A percentile compares a stretch with the other conserved stretches of the same genome.
Conservation (phyloP, 2,113 vertebrate genomes). For the Spermophilus dauricus region DNA sequence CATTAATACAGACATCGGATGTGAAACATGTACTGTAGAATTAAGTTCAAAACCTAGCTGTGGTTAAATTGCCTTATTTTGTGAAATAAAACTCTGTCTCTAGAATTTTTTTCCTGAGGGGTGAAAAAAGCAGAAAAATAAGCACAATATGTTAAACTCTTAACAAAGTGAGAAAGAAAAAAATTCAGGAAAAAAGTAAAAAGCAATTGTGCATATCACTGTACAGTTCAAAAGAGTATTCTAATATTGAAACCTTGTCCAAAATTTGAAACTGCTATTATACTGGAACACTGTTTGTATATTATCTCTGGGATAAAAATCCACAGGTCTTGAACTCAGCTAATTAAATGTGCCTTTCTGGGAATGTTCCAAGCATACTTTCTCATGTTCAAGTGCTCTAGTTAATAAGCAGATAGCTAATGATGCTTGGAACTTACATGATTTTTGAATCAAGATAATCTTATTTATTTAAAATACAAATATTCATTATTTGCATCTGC, state of each 20-base stretch:
- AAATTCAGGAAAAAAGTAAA: neutral
- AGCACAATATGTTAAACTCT: neutral
- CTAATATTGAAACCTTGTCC: neutral
- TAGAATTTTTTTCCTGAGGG: neutral
- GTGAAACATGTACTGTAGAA: neutral
- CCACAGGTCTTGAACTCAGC: neutral
- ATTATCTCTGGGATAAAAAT: neutral
- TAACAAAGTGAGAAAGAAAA: neutral
- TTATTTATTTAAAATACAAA: neutral
- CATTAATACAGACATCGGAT: neutral
- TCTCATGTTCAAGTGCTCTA: neutral
- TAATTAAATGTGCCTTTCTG: neutral
- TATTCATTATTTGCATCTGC: neutral
- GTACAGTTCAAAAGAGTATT: neutral
- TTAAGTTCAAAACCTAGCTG: constrained; percentile 23
- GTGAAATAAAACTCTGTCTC: neutral
- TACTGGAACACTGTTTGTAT: neutral
- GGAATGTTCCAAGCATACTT: neutral
- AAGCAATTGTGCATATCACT: neutral
- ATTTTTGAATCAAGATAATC: neutral
- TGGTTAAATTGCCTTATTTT: neutral
- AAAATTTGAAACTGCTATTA: neutral
- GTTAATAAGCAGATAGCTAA: neutral
- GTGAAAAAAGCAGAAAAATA: neutral
- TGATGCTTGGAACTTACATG: neutral